Percentiles rank a stretch among this genome's conserved stretches.
Evolutionary conservation across 2,113 vertebrate species (phyloP).

Genomic region (Oncorhynchus masou): DNA sequence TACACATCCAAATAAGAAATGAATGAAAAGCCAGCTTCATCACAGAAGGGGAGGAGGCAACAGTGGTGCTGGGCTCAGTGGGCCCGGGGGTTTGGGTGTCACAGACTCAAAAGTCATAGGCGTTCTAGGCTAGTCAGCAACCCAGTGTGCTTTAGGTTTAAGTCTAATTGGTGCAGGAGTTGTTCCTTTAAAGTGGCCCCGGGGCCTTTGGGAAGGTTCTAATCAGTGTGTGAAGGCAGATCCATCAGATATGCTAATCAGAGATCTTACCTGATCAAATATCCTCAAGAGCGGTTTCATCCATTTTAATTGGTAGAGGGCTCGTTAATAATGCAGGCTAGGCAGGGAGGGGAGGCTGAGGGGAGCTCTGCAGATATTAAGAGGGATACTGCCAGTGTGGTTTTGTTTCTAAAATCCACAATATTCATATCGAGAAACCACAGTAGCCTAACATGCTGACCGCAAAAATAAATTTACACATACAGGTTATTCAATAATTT

Average conservation of each 20-base stretch:
- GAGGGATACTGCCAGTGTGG: not conserved
- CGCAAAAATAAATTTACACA: too few species aligned
- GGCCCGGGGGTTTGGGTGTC: not conserved
- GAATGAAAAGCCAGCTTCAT: slow-evolving; percentile 55
- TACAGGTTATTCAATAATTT: too few species aligned
- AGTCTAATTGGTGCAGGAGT: too few species aligned
- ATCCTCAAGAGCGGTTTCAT: slow-evolving; percentile 73
- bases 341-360: slow-evolving; percentile 59
- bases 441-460: not conserved
- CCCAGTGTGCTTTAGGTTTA: slow-evolving; percentile 4
- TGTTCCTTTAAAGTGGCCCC: not conserved
- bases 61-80: not conserved
- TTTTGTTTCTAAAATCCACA: not conserved
- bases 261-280: slow-evolving; percentile 75
- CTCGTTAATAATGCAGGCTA: slow-evolving; percentile 77
- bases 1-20: slow-evolving; percentile 71
- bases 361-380: slow-evolving; percentile 41
- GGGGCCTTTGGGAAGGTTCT: slow-evolving; percentile 46
- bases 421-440: not conserved
- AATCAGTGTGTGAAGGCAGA: slow-evolving; percentile 66
- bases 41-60: slow-evolving; percentile 23
- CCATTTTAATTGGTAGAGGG: slow-evolving; percentile 73
- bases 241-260: slow-evolving; percentile 78
- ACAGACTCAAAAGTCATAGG: too few species aligned
- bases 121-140: not conserved